Percentiles rank a stretch among this genome's conserved stretches.
phyloP scores from a whole-genome alignment of 2,113 vertebrate genomes.

The Dromaius novaehollandiae region DNA sequence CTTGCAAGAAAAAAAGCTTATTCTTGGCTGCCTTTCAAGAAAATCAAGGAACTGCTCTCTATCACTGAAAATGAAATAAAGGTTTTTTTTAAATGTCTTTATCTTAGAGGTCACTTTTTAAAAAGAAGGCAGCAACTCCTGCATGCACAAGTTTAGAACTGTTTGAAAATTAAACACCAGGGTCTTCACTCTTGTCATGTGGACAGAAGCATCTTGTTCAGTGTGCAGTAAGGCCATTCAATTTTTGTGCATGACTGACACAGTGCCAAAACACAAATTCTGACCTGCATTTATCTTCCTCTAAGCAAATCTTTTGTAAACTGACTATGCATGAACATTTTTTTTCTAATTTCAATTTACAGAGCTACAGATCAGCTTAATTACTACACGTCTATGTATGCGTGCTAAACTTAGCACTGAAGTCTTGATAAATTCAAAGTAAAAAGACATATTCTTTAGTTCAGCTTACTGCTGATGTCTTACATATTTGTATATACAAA shows the following conservation, averaged over 20 bases:
- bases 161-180: not conserved
- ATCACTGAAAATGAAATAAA: conserved; percentile 72
- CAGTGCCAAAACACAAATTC: conserved; percentile 26
- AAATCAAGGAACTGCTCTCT: conserved; percentile 79
- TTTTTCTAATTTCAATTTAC: conserved; percentile 17
- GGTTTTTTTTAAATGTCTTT: conserved; percentile 36
- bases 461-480: not conserved
- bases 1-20: conserved; percentile 76
- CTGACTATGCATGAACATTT: conserved; percentile 5
- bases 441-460: not conserved
- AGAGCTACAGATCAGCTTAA: not conserved
- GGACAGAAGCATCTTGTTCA: conserved; percentile 30
- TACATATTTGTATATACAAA: not conserved
- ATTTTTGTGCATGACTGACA: conserved; percentile 28
- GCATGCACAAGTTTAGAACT: conserved; percentile 4
- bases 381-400: not conserved
- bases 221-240: not conserved
- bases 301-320: conserved; percentile 39
- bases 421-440: not conserved
- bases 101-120: conserved; percentile 52
- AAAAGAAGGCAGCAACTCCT: conserved; percentile 27
- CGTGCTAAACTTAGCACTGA: not conserved
- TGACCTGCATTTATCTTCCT: conserved; percentile 25
- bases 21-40: conserved; percentile 89
- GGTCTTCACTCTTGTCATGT: conserved; percentile 1